phyloP scores from a whole-genome alignment of 2,797 vertebrate species.

The Peromyscus aztecus region DNA sequence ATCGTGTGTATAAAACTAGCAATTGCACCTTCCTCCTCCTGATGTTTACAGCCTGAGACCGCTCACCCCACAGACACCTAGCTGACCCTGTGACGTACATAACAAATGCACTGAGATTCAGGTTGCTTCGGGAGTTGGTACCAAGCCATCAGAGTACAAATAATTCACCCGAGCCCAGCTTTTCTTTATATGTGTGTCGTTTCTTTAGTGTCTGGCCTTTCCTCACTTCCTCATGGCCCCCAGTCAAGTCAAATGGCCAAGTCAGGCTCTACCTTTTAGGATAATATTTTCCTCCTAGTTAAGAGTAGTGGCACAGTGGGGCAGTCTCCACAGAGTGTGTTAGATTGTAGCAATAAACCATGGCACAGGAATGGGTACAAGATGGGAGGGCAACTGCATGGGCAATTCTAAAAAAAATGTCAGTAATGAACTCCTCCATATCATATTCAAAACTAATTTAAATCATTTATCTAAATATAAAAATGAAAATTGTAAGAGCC shows the following conservation, averaged over 20 bases:
- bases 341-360: neutral
- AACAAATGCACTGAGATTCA: neutral
- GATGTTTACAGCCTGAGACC: neutral
- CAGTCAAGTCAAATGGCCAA: too few species aligned
- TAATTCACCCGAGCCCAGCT: neutral
- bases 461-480: neutral
- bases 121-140: neutral
- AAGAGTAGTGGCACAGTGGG: too few species aligned
- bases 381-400: neutral
- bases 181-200: neutral
- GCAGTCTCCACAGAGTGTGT: neutral
- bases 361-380: rapidly evolving
- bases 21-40: too few species aligned
- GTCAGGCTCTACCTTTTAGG: neutral
- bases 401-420: neutral
- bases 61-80: neutral
- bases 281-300: neutral
- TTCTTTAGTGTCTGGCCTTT: neutral
- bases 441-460: neutral
- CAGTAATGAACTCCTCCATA: neutral
- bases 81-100: neutral
- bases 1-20: neutral
- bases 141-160: neutral
- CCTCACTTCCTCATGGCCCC: neutral
- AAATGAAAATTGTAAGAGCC: neutral